These are phyloP conservation scores for Boleophthalmus pectinirostris DNA, from an alignment of 2,113 vertebrate genomes.

Conservation along the genomic window DNA sequence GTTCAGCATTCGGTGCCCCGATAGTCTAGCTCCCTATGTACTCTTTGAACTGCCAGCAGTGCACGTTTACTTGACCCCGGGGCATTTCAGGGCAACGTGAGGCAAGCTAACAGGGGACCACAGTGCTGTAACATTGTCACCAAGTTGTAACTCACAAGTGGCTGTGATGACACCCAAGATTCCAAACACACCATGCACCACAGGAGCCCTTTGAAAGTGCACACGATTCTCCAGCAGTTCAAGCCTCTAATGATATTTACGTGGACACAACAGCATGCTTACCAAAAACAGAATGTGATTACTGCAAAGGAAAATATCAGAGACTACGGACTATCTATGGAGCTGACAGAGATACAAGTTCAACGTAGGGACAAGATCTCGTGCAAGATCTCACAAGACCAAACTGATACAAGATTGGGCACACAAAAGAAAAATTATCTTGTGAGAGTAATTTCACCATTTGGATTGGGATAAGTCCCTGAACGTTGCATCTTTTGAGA, in stretches of 20 bases:
- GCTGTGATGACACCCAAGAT: conserved; percentile 40
- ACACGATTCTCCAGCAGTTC: conserved; percentile 19
- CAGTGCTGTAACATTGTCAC: conserved; percentile 56
- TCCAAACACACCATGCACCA: conserved; percentile 22
- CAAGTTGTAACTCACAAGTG: conserved; percentile 50
- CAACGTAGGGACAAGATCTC: too few relatives aligned
- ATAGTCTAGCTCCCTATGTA: conserved; percentile 22
- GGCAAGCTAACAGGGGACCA: conserved; percentile 18
- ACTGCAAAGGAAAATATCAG: conserved; percentile 19
- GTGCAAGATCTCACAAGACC: too few relatives aligned
- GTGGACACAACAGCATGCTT: conserved; percentile 17
- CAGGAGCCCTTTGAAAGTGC: conserved; percentile 17
- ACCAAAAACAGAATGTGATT: conserved; percentile 26
- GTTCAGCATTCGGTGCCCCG: conserved; percentile 19
- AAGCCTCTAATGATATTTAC: conserved; percentile 35
- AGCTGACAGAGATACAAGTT: conserved; percentile 4
- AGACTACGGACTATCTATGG: conserved; percentile 2
- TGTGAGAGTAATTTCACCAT: too few relatives aligned
- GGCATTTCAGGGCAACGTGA: conserved; percentile 40
- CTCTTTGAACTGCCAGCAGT: conserved; percentile 48
- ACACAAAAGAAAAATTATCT: too few relatives aligned
- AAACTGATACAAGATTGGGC: too few relatives aligned
- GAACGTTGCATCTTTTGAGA: too few relatives aligned
- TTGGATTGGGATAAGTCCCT: too few relatives aligned
- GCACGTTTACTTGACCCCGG: conserved; percentile 48